Base-by-base conservation (phyloP, 2,797 vertebrate species). In the Helostoma temminkii region DNA sequence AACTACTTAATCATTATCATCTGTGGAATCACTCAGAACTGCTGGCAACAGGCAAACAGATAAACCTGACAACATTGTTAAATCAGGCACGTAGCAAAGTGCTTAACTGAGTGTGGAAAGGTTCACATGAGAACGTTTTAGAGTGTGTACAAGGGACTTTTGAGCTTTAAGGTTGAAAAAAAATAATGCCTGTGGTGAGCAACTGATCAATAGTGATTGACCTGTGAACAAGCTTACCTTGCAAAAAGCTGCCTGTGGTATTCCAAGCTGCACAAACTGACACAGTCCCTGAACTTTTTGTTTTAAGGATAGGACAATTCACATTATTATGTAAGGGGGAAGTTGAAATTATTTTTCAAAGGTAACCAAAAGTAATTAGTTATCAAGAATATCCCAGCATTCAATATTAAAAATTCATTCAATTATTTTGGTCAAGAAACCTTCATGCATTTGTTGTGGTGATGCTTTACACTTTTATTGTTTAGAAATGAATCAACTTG, bases 1-100 rank as follows among this genome's bases (percentile, higher is more conserved):
- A 25, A 63, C 84, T 74, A 85, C 91, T 94, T 94, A 94, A 93
- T 93, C 88, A 88, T 78, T 86, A 78, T 88, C 86, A 91, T 92
- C 92, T 91, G 89, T 63, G 28, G 39, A 66, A 85, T 86, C 65
- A 82, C 88, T 78, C 85, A 84, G 21, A 81, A 87, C 67, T 42
- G 52, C 58, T 85, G 70, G 82, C 80, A 88, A 92, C 58, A 63
- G 71, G 80, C 88, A 86, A 93, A 93, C 93, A 93, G 87, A 93
- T 86, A 85, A 86, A 89, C 85, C 84, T 82, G 80, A 71, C 75
- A 80, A 76, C 78, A 62, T 37, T 90, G 82, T 88, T 72, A 73
- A 80, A 85, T 75, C 66, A 39, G 71, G 84, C 87, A 85, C 66
- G 55, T 71, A 85, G 71, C 56, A 61, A 81, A 75, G 76, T 53